Evolutionary conservation across 2,888 invertebrate species (phyloP).

Genomic region (Ametastegia equiseti): DNA sequence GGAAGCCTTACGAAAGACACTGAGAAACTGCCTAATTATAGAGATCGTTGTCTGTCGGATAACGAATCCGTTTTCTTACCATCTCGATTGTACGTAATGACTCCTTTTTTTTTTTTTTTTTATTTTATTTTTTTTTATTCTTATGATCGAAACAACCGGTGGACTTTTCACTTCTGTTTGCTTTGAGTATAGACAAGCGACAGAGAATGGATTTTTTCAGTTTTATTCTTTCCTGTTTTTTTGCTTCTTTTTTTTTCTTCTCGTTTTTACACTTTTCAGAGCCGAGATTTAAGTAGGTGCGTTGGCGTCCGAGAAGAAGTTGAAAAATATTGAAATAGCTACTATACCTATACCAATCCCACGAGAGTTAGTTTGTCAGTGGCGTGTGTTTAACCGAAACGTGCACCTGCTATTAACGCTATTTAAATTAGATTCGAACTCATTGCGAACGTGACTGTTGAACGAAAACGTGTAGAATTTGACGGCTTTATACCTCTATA

Average conservation of each 20-base stretch:
- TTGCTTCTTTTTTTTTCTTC: not conserved
- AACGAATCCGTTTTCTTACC: not conserved
- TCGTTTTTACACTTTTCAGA: not conserved
- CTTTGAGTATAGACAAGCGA: too few species aligned
- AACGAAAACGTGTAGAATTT: not conserved
- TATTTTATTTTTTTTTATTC: too few species aligned
- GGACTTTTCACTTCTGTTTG: not conserved
- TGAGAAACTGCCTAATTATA: slow-evolving; percentile 41
- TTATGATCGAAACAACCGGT: not conserved
- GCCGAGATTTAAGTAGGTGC: not conserved
- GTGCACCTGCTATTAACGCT: slow-evolving; percentile 41
- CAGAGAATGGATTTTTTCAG: not conserved
- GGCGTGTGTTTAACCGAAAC: slow-evolving; percentile 35
- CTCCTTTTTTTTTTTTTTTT: too few species aligned
- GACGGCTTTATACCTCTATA: not conserved
- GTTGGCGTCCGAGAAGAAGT: not conserved
- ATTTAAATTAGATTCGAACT: slow-evolving; percentile 40
- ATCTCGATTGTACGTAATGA: too few species aligned
- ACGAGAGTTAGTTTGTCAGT: not conserved
- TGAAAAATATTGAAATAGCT: slow-evolving; percentile 11
- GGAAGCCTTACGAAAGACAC: slow-evolving; percentile 25
- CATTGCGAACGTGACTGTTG: slow-evolving; percentile 39
- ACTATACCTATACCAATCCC: not conserved
- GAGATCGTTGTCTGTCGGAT: not conserved
- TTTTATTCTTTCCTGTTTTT: not conserved